Percentiles rank a stretch among this genome's conserved stretches.
Evolutionary conservation across 2,888 invertebrate genomes (phyloP).

Genomic region (Trypoxylon attenuatum): DNA sequence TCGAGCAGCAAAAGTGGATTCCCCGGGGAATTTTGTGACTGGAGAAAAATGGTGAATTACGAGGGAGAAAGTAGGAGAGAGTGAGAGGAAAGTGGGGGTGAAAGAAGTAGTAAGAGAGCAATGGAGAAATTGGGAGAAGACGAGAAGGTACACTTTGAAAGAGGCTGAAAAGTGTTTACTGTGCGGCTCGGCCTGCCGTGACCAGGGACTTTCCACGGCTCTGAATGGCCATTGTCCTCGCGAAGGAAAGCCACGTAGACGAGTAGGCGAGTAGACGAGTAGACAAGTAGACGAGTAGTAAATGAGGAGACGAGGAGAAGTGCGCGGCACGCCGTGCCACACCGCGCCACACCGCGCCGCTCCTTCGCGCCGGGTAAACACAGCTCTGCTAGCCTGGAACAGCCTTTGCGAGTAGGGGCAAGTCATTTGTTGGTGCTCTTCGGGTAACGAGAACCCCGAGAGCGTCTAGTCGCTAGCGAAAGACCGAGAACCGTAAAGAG

Average conservation of each 20-base stretch:
- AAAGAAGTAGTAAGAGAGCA: too few relatives aligned
- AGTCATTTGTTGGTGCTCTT: slow-evolving; percentile 51
- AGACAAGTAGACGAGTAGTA: too few relatives aligned
- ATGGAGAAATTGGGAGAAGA: too few relatives aligned
- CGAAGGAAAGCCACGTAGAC: slow-evolving; percentile 43
- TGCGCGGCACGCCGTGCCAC: too few relatives aligned
- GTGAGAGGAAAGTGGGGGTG: too few relatives aligned
- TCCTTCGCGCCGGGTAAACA: slow-evolving; percentile 45
- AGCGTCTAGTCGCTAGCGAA: not conserved
- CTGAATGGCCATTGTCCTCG: slow-evolving; percentile 42
- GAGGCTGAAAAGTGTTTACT: slow-evolving; percentile 27
- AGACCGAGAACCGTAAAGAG: not conserved
- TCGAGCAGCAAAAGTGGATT: not conserved
- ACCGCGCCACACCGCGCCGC: too few relatives aligned
- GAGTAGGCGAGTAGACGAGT: too few relatives aligned
- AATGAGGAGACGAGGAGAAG: slow-evolving; percentile 29
- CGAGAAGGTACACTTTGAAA: slow-evolving; percentile 1
- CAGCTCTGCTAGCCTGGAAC: slow-evolving; percentile 44
- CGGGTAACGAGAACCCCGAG: slow-evolving; percentile 41
- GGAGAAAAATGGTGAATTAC: too few relatives aligned
- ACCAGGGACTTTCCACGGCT: slow-evolving; percentile 35
- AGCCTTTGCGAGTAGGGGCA: slow-evolving; percentile 50
- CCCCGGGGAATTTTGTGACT: not conserved
- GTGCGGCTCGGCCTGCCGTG: slow-evolving; percentile 22
- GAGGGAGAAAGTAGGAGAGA: too few relatives aligned